These are phyloP conservation scores for Porites rus DNA, from an alignment of 92 coral and sea anemone genomes.

Conservation along the genomic window DNA sequence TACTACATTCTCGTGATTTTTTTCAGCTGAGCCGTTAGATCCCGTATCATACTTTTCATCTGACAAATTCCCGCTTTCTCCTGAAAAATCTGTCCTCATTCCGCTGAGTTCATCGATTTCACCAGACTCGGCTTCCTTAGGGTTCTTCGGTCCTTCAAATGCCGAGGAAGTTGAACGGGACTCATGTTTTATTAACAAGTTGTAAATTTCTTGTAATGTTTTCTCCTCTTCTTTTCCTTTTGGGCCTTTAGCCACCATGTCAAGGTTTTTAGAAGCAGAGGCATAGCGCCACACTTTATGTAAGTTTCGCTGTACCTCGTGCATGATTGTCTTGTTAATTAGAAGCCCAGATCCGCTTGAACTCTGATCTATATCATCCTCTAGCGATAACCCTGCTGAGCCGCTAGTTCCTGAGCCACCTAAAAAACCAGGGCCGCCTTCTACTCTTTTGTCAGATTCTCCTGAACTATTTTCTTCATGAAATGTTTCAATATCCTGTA, in stretches of 20 bases:
- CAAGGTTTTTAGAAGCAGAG: slow-evolving; percentile 27
- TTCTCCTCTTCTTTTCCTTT: slow-evolving; percentile 32
- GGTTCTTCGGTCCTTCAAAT: neutral
- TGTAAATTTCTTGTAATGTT: slow-evolving; percentile 32
- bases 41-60: neutral
- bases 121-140: slow-evolving; percentile 24
- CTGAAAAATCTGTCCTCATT: neutral
- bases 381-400: neutral
- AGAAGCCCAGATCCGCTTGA: slow-evolving; percentile 12
- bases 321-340: slow-evolving; percentile 36
- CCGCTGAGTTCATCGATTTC: slow-evolving; percentile 3
- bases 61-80: slow-evolving; percentile 15
- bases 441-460: slow-evolving; percentile 8
- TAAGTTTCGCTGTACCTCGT: slow-evolving; percentile 38
- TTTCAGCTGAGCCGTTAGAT: slow-evolving; percentile 8
- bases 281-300: slow-evolving; percentile 50
- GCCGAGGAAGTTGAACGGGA: neutral
- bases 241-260: slow-evolving; percentile 40
- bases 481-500: slow-evolving; percentile 17
- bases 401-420: slow-evolving; percentile 19
- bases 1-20: neutral
- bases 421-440: neutral
- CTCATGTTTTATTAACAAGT: slow-evolving; percentile 41
- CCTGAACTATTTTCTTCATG: neutral
- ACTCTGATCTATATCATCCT: neutral